These are phyloP conservation scores for Lordiphosa clarofinis DNA, from an alignment of 1,140 invertebrate genomes.

Conservation along the genomic window DNA sequence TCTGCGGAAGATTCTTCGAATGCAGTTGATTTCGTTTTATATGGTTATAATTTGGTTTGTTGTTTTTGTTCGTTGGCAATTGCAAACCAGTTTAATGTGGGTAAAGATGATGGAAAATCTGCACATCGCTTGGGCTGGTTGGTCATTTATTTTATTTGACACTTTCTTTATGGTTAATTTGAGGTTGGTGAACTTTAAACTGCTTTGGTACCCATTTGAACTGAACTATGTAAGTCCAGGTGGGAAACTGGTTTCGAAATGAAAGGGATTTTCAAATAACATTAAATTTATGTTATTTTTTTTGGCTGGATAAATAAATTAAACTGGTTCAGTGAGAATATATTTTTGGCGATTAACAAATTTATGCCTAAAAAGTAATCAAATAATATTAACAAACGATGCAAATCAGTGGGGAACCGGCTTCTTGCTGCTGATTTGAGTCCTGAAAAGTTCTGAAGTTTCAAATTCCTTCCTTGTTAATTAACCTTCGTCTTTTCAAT, in stretches of 20 bases:
- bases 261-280: background rate
- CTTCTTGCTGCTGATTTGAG: no score
- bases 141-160: conserved; percentile 47
- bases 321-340: no score
- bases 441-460: no score
- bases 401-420: no score
- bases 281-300: no score
- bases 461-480: background rate
- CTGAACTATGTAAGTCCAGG: background rate
- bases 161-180: conserved; percentile 57
- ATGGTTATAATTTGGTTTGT: background rate
- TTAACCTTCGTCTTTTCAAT: background rate
- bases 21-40: conserved; percentile 21
- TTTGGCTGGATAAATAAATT: no score
- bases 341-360: no score
- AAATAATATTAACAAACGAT: no score
- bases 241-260: background rate
- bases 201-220: conserved; percentile 15
- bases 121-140: conserved; percentile 37
- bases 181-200: conserved; percentile 58
- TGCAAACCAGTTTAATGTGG: conserved; percentile 62
- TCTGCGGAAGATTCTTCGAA: conserved; percentile 10
- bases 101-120: conserved; percentile 44
- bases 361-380: no score
- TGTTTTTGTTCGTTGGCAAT: conserved; percentile 27